These are phyloP conservation scores for Lepidotrigona ventralis DNA, from an alignment of 1,140 invertebrate genomes.

Conservation along the genomic window DNA sequence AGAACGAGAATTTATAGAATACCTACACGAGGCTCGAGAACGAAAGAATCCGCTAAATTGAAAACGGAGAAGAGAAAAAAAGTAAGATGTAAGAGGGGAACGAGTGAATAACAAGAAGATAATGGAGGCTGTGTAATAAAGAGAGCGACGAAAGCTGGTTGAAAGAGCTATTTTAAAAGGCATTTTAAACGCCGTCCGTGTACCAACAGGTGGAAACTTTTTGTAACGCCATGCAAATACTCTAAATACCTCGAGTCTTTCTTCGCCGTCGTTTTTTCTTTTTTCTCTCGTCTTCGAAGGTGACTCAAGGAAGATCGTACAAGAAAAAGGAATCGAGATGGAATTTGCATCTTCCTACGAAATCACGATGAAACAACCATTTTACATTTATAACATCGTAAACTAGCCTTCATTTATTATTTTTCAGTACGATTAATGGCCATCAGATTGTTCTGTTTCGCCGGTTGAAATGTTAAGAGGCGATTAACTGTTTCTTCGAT, in stretches of 20 bases:
- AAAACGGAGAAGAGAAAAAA: background rate
- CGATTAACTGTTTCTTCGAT: conserved; percentile 33
- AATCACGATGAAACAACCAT: background rate
- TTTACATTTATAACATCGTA: background rate
- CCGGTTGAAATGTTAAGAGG: conserved; percentile 38
- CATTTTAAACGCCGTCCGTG: conserved; percentile 4
- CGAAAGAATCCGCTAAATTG: background rate
- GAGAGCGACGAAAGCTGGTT: background rate
- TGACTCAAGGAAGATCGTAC: background rate
- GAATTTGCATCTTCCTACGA: background rate
- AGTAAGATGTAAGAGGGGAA: too few relatives aligned
- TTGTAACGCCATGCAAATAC: background rate
- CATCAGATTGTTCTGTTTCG: background rate
- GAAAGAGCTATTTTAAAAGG: conserved; percentile 45
- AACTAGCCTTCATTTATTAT: conserved; percentile 25
- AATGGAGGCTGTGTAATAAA: background rate
- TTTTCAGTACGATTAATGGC: background rate
- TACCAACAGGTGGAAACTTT: conserved; percentile 60
- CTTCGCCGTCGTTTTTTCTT: background rate
- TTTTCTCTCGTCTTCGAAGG: background rate
- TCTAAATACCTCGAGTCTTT: background rate
- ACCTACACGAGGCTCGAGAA: background rate
- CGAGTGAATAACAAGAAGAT: background rate
- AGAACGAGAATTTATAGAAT: background rate
- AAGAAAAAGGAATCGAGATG: background rate